Conservation (phyloP, 35 echinoderm and acorn worm species). For the Strongylocentrotus purpuratus region DNA sequence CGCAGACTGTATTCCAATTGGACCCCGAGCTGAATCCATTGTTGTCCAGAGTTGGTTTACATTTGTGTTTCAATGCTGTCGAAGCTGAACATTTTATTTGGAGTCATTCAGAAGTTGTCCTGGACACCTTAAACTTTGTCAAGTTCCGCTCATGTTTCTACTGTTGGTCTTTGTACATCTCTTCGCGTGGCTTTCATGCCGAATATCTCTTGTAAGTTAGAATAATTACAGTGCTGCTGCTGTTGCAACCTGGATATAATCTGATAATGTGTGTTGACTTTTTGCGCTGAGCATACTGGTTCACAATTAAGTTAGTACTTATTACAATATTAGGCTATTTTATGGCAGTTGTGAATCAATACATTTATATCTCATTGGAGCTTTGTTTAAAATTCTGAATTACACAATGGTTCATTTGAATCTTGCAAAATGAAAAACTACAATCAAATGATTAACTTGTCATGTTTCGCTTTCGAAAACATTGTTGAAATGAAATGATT, state of each 20-base stretch:
- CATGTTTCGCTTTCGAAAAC: neutral
- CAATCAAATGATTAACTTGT: neutral
- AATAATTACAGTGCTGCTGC: neutral
- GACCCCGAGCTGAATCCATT: neutral
- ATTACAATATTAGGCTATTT: neutral
- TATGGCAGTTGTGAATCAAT: neutral
- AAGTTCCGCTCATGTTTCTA: neutral
- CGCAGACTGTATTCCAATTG: neutral
- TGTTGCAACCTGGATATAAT: neutral
- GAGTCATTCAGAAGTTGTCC: neutral
- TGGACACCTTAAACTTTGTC: neutral
- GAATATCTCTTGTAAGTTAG: neutral
- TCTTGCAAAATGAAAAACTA: neutral
- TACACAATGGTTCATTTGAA: neutral
- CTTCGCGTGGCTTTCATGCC: neutral
- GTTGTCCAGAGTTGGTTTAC: neutral
- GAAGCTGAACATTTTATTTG: neutral
- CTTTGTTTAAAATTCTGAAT: no score
- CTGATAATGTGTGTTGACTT: neutral
- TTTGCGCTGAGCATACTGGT: no score
- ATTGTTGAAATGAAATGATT: neutral
- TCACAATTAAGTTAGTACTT: no score
- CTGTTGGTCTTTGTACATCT: neutral
- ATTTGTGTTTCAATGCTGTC: neutral
- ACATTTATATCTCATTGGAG: neutral